Conservation (phyloP, 1,140 invertebrate species). For the Lasaia peninsularis region DNA sequence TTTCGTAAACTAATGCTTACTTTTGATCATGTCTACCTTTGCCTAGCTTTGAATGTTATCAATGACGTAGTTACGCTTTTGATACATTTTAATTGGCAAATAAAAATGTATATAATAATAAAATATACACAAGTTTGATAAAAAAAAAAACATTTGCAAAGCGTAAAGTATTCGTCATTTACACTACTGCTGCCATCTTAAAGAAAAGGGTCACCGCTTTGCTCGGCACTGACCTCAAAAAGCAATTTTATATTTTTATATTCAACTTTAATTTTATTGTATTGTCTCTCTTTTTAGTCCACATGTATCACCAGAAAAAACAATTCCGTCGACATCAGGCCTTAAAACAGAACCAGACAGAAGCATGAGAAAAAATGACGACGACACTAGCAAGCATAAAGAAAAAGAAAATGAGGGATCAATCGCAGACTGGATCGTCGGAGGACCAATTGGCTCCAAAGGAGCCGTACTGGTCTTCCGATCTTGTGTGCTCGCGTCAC, state of each 20-base stretch:
- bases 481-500: constrained; percentile 77
- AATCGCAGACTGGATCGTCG: constrained; percentile 80
- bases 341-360: constrained; percentile 42
- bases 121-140: too few relatives aligned
- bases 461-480: constrained; percentile 77
- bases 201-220: too few relatives aligned
- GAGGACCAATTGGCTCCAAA: constrained; percentile 75
- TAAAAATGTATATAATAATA: background rate
- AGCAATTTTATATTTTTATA: background rate
- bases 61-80: background rate
- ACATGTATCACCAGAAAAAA: constrained; percentile 66
- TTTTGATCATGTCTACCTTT: too few relatives aligned
- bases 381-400: constrained; percentile 36
- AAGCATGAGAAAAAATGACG: constrained; percentile 65
- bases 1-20: too few relatives aligned
- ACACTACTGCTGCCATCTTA: too few relatives aligned
- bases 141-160: too few relatives aligned
- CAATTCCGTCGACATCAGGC: constrained; percentile 67
- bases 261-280: background rate
- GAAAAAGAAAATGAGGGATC: constrained; percentile 72
- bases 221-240: too few relatives aligned
- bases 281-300: constrained; percentile 45
- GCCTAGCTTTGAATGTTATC: too few relatives aligned
- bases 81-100: background rate
- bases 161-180: too few relatives aligned